Conservation (phyloP, 2,797 vertebrate species). For the Heliangelus exortis region DNA sequence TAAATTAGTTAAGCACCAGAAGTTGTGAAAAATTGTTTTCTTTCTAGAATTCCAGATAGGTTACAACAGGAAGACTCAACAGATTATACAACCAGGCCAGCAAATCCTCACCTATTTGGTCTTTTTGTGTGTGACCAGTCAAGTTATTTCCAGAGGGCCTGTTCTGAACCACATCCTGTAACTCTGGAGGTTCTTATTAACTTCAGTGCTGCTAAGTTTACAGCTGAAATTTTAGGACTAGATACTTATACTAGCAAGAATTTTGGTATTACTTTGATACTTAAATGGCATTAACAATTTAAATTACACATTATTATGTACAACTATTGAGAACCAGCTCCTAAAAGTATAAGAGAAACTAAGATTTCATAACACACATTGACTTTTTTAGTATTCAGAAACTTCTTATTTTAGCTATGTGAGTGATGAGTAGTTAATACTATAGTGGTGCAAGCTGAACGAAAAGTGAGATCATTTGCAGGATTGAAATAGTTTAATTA, state of each 20-base stretch:
- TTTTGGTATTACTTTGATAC: background rate
- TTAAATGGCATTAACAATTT: background rate
- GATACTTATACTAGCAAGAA: background rate
- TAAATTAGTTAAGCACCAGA: slow-evolving; percentile 19
- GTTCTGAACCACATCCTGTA: background rate
- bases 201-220: background rate
- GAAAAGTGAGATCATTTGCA: slow-evolving; percentile 47
- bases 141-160: background rate
- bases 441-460: slow-evolving; percentile 24
- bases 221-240: background rate
- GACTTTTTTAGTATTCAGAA: slow-evolving; percentile 21
- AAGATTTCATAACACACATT: background rate
- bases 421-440: slow-evolving; percentile 59
- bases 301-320: background rate
- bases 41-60: background rate
- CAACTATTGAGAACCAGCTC: background rate
- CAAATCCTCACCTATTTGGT: background rate
- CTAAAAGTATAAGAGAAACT: background rate
- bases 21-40: background rate
- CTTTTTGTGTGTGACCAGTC: background rate
- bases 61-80: background rate
- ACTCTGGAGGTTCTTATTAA: background rate
- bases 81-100: background rate
- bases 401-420: slow-evolving; percentile 55
- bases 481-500: slow-evolving; percentile 54